Evolutionary conservation across 2,888 invertebrate species (phyloP), one percentile per base, ranked within the genome.

Genomic region (Amphipoea oculea): DNA sequence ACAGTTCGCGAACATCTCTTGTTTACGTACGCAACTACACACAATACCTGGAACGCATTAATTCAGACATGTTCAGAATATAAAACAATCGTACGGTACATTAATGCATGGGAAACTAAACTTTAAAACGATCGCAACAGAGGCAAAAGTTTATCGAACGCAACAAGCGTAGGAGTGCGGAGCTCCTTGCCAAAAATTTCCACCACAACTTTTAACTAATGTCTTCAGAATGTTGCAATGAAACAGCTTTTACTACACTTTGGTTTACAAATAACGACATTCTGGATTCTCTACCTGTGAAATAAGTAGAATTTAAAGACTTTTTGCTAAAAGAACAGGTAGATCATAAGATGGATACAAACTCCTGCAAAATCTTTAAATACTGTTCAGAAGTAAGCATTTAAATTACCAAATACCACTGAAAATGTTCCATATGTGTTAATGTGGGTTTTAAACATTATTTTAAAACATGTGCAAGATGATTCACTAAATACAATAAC

Each of bases 41-140:
- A 90, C 89, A 92, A 91, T 94, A 93, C 94, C 90, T 92, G 92
- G 94, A 94, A 94, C 89, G 83, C 91, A 91, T 93, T 91, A 92
- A 92, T 89, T 89, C 90, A 83, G 85, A 92, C 93, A 89, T 88
- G 90, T 78, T 82, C 86, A 89, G 95, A 94, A 94, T 95, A 91
- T 86, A 93, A 94, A 91, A 89, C 85, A 80, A 85, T 85, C 83
- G 69, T 79, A 86, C 81, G 83, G 73, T 78, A 78, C 63, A 82
- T 73, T 67, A 62, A 7, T 67, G 65, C 73, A 79, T 71, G 36
- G 23, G 23, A 75, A 90, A 80, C n/a, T 78, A 69, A 82, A 79
- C 90, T 83, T 78, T 90, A 84, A 20, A 0, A 0, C 0, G 0
- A 36, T 20, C 0, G 3, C 4, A 11, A 86, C 77, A 90, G 70